Percentiles rank a stretch among this genome's conserved stretches.
phyloP scores from a whole-genome alignment of 1,140 invertebrate genomes.

The Apis florea region DNA sequence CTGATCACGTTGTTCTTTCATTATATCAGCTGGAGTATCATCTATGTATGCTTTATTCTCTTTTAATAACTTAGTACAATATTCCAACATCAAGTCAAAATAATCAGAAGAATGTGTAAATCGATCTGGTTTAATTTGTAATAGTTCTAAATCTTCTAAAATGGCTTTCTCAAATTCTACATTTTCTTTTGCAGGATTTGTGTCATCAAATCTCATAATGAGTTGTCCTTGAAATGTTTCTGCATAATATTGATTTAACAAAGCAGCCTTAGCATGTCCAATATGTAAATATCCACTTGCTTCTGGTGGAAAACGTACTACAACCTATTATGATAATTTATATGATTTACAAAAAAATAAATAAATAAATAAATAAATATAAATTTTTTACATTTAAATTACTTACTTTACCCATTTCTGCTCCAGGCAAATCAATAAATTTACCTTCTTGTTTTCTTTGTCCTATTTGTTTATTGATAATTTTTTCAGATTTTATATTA shows the following conservation, averaged over 20 bases:
- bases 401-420: conserved; percentile 96
- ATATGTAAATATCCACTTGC: conserved; percentile 97
- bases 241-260: conserved; percentile 99
- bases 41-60: conserved; percentile 97
- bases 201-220: conserved; percentile 99
- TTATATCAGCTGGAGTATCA: conserved; percentile 95
- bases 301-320: conserved; percentile 98
- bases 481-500: conserved; percentile 60
- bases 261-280: conserved; percentile 99
- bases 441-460: conserved; percentile 91
- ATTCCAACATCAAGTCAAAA: conserved; percentile 94
- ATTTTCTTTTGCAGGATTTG: conserved; percentile 99
- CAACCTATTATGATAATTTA: conserved; percentile 78
- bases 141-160: conserved; percentile 94
- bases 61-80: conserved; percentile 94
- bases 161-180: conserved; percentile 99
- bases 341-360: conserved; percentile 15
- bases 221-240: conserved; percentile 95
- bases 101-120: conserved; percentile 98
- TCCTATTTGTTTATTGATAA: conserved; percentile 44
- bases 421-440: conserved; percentile 97
- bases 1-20: conserved; percentile 97
- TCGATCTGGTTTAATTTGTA: conserved; percentile 95
- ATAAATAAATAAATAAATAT: background rate
- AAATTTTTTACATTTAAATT: conserved; percentile 26